Conservation (phyloP, 2,797 vertebrate species). For the Acridotheres tristis region DNA sequence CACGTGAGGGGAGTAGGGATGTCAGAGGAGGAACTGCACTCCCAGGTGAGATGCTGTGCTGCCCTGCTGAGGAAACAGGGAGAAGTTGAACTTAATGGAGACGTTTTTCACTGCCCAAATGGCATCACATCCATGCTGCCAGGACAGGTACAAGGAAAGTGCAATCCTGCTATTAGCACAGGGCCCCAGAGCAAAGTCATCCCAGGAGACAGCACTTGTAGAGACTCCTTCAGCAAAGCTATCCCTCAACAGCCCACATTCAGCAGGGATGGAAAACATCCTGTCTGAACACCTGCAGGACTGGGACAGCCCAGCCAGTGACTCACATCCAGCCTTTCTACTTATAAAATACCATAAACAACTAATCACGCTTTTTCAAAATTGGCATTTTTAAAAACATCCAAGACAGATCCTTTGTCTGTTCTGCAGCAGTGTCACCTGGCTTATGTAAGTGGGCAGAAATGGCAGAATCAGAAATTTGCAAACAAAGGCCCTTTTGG, state of each 20-base stretch:
- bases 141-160: not conserved
- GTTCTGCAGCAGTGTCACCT: not conserved
- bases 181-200: not conserved
- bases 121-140: not conserved
- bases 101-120: not conserved
- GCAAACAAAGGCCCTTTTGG: not conserved
- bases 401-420: slow-evolving; percentile 21
- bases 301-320: not conserved
- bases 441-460: not conserved
- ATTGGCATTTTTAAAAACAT: slow-evolving; percentile 28
- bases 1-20: accelerated
- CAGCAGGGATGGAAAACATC: not conserved
- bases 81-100: not conserved
- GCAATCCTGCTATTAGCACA: not conserved
- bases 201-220: not conserved
- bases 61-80: not conserved
- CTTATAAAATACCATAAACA: not conserved
- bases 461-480: not conserved
- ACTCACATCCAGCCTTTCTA: not conserved
- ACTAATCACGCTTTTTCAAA: slow-evolving; percentile 11
- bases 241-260: not conserved
- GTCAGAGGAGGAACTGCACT: not conserved
- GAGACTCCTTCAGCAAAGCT: not conserved
- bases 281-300: not conserved
- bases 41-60: not conserved